Evolutionary conservation across 2,888 invertebrate genomes (phyloP), one percentile per base, ranked within the genome.

Genomic region (Neoscelio sp.): DNA sequence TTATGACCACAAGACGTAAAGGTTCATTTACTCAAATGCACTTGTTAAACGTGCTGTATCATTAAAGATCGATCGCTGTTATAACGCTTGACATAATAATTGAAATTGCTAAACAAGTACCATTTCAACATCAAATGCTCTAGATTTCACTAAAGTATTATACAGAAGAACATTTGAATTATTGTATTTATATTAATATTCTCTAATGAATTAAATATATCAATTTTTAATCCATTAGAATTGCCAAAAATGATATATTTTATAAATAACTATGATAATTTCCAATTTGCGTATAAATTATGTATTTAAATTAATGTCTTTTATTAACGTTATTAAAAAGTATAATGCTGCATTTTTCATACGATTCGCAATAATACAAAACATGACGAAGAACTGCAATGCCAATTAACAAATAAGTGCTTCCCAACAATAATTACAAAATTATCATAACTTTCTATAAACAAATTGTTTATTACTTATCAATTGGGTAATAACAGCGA

Each of bases 21-120:
- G 67, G 56, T 68, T 58, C 30, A 38, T 58, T 58, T 56, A 56
- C 56, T 58, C 68, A 58, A 68, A 56, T 68, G 56, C 56, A 68
- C 68, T 68, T 58, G 68, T 68, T 56, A 54, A 54, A 48, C 58
- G 48, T 6, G 46, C 18, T 35, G 46, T 68, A 68, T 68, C 68
- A 58, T 58, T 68, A 68, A 38, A 38, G 56, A 56, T 4, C 48
- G 48, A 58, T 68, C 68, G 26, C 48, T 54, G 18, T 50, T 26
- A 23, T 8, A 28, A 26, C 20, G 40, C 28, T 48, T 7, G 52
- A 50, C 40, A 64, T 42, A 52, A 42, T 65, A 42, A 50, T 52
- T 50, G 52, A 52, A 42, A 65, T 58, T 46, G 20, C 46, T 48
- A 26, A 46, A 30, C 33, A 56, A 56, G 26, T 23, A 17, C 33